Conservation (phyloP, 2,113 vertebrate species). For the Anhinga anhinga region DNA sequence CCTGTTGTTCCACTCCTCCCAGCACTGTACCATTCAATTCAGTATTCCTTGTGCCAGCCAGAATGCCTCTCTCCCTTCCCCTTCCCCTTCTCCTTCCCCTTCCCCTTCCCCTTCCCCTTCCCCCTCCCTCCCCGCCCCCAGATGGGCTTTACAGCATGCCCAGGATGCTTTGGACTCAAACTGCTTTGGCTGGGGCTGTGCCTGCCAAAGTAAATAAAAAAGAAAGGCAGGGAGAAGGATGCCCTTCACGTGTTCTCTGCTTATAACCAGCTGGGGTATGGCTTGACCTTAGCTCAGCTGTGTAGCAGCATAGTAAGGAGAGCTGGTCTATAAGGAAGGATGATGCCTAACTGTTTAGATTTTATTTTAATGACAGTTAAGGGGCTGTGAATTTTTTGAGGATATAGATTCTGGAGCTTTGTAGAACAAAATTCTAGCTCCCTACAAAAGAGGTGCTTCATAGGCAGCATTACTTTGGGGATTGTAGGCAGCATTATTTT, state of each 20-base stretch:
- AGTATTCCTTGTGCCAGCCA: not conserved
- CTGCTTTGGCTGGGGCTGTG: not conserved
- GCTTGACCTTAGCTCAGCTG: not conserved
- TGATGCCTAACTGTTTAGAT: not conserved
- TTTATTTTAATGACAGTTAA: not conserved
- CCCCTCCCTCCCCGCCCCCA: not conserved
- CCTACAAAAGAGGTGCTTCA: not conserved
- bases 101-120: too few species aligned
- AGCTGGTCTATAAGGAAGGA: not conserved
- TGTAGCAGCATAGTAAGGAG: not conserved
- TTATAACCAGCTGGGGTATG: not conserved
- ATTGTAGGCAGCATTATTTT: not conserved
- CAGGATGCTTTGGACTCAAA: not conserved
- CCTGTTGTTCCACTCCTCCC: not conserved
- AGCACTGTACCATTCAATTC: not conserved
- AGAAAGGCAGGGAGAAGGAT: not conserved
- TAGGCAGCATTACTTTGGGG: not conserved
- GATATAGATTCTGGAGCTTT: not conserved
- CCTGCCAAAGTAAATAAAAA: not conserved
- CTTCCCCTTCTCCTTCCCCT: too few species aligned
- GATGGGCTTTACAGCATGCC: not conserved
- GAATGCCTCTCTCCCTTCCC: not conserved
- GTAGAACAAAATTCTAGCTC: not conserved
- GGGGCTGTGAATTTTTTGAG: not conserved
- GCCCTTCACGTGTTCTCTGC: not conserved